Evolutionary conservation across 2,888 invertebrate genomes (phyloP).

Genomic region (Aplocera efformata): DNA sequence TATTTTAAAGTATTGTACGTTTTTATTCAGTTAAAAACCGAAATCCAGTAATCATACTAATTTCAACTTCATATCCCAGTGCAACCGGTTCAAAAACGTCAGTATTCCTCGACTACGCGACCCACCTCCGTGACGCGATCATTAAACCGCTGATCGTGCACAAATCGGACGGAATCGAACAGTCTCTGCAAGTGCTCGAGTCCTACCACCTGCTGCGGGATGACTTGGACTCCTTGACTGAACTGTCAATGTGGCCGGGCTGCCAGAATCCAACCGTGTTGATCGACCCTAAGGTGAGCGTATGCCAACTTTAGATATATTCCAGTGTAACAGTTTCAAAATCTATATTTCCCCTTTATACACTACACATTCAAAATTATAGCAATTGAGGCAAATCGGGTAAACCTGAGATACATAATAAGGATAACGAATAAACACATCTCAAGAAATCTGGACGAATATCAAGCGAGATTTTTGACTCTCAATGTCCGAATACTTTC

Average conservation of each 20-base stretch:
- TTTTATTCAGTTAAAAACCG: too few species aligned
- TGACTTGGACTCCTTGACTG: conserved; percentile 93
- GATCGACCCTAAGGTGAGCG: conserved; percentile 87
- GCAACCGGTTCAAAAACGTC: conserved; percentile 90
- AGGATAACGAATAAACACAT: too few species aligned
- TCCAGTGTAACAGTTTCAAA: too few species aligned
- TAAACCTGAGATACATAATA: too few species aligned
- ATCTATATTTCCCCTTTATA: too few species aligned
- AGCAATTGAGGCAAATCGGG: too few species aligned
- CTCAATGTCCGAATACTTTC: too few species aligned
- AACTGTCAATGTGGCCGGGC: conserved; percentile 92
- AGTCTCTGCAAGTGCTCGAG: conserved; percentile 87
- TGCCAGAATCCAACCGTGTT: conserved; percentile 87
- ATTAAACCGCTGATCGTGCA: conserved; percentile 86
- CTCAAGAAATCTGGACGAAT: too few species aligned
- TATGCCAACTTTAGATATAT: too few species aligned
- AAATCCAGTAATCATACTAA: conserved; percentile 13
- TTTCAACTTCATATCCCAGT: conserved; percentile 58
- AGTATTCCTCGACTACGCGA: conserved; percentile 93
- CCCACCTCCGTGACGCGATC: conserved; percentile 87
- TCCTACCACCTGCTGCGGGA: conserved; percentile 93
- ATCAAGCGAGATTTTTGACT: too few species aligned
- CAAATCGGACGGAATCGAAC: conserved; percentile 85
- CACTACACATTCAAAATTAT: too few species aligned
- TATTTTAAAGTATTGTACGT: too few species aligned